Conservation (phyloP, 1,140 invertebrate species). For the Gryllus bimaculatus region DNA sequence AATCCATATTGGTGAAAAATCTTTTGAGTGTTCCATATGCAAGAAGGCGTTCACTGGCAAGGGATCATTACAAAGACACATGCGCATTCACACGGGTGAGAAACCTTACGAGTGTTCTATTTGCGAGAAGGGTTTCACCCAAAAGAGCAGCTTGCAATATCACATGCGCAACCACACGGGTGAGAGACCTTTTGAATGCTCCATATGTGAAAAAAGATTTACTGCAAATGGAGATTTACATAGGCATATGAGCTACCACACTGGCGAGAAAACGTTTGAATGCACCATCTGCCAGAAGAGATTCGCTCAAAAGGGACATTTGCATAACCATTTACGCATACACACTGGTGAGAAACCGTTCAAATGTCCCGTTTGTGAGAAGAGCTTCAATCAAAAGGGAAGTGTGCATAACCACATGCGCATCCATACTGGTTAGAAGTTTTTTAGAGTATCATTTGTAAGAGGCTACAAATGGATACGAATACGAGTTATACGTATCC, state of each 20-base stretch:
- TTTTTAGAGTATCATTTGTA: too few species aligned
- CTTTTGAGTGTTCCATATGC: background rate
- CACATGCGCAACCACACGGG: slow-evolving; percentile 25
- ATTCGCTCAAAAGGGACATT: slow-evolving; percentile 70
- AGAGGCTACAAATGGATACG: too few species aligned
- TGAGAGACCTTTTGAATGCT: slow-evolving; percentile 35
- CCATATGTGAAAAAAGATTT: slow-evolving; percentile 29
- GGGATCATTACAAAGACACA: slow-evolving; percentile 34
- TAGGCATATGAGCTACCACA: too few species aligned
- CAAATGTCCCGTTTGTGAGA: slow-evolving; percentile 60
- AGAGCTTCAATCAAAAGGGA: slow-evolving; percentile 57
- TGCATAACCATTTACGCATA: slow-evolving; percentile 75
- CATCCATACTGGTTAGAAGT: slow-evolving; percentile 50
- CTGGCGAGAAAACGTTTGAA: slow-evolving; percentile 61
- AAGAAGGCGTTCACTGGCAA: slow-evolving; percentile 26
- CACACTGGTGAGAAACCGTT: slow-evolving; percentile 76
- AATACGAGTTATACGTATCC: too few species aligned
- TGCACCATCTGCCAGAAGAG: slow-evolving; percentile 60
- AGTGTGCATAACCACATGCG: slow-evolving; percentile 55
- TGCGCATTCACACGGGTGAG: background rate
- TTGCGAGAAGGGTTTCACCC: slow-evolving; percentile 27
- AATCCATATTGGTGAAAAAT: background rate
- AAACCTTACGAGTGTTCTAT: slow-evolving; percentile 27
- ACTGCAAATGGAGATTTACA: background rate
- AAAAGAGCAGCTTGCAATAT: slow-evolving; percentile 15